A percentile compares a stretch with the other conserved stretches of the same genome.
Conservation (phyloP, 2,113 vertebrate genomes). For the Pteropus alecto region DNA sequence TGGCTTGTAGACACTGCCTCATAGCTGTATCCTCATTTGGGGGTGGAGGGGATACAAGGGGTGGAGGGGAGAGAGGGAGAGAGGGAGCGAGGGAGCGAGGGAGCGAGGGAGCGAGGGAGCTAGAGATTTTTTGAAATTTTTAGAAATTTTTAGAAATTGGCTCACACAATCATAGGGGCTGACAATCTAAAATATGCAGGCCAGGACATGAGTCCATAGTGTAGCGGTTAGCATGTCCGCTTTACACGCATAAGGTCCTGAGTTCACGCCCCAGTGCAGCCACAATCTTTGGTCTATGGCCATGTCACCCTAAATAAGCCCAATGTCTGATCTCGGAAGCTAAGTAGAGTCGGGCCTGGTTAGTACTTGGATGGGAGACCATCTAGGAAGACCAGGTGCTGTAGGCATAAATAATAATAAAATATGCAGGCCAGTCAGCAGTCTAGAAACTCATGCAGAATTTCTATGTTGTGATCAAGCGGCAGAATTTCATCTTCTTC, state of each 20-base stretch:
- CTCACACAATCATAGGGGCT: background rate
- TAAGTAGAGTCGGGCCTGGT: too few relatives aligned
- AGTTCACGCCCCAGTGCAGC: too few relatives aligned
- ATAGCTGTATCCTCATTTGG: background rate
- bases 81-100: background rate
- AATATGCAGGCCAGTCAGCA: background rate
- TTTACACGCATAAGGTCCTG: too few relatives aligned
- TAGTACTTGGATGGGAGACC: too few relatives aligned
- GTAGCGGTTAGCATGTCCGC: too few relatives aligned
- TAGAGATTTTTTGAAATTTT: background rate
- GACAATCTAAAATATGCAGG: background rate
- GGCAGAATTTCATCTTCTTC: background rate
- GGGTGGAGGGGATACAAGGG: too few relatives aligned
- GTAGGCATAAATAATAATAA: background rate
- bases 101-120: background rate
- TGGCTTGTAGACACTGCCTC: background rate
- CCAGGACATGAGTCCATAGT: too few relatives aligned
- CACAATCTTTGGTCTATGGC: too few relatives aligned
- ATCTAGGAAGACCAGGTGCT: too few relatives aligned
- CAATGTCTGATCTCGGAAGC: too few relatives aligned
- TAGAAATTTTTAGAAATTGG: background rate
- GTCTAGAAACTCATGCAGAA: background rate
- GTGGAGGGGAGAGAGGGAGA: too few relatives aligned
- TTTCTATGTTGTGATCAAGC: background rate
- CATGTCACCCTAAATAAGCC: too few relatives aligned